These are phyloP conservation scores for Oreohelix idahoensis DNA, from an alignment of 1,140 invertebrate species.

Conservation along the genomic window DNA sequence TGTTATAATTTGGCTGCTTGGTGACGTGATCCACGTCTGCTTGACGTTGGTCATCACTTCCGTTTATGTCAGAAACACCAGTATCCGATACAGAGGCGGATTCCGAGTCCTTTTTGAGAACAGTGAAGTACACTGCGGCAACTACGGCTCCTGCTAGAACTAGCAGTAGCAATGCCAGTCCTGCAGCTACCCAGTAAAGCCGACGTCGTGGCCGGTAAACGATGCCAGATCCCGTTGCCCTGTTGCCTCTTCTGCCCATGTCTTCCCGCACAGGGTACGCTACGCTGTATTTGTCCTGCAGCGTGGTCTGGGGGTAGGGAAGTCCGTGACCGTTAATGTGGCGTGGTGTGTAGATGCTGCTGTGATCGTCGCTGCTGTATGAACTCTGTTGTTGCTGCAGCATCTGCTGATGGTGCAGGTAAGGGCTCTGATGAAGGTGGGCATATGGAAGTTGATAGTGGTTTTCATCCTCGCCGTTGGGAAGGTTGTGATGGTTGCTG, in stretches of 20 bases:
- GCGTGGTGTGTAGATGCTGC: constrained; percentile 16
- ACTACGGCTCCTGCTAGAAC: constrained; percentile 41
- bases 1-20: constrained; percentile 9
- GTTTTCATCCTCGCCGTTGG: constrained; percentile 12
- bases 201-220: constrained; percentile 34
- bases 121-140: constrained; percentile 42
- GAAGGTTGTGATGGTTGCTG: constrained; percentile 29
- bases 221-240: constrained; percentile 38
- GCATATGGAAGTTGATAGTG: constrained; percentile 39
- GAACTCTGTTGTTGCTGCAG: constrained; percentile 24
- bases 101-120: constrained; percentile 34
- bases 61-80: neutral
- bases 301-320: neutral
- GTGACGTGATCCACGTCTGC: neutral
- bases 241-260: neutral
- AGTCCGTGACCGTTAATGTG: constrained; percentile 31
- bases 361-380: constrained; percentile 28
- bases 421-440: constrained; percentile 31
- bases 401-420: constrained; percentile 39
- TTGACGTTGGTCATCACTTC: neutral
- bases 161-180: constrained; percentile 31
- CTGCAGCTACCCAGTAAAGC: constrained; percentile 37
- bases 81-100: neutral
- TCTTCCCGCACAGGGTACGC: constrained; percentile 30
- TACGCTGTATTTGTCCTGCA: constrained; percentile 35